A percentile compares a stretch with the other conserved stretches of the same genome.
These are phyloP conservation scores for Octodon degus DNA, from an alignment of 2,113 vertebrate genomes.

Conservation along the genomic window DNA sequence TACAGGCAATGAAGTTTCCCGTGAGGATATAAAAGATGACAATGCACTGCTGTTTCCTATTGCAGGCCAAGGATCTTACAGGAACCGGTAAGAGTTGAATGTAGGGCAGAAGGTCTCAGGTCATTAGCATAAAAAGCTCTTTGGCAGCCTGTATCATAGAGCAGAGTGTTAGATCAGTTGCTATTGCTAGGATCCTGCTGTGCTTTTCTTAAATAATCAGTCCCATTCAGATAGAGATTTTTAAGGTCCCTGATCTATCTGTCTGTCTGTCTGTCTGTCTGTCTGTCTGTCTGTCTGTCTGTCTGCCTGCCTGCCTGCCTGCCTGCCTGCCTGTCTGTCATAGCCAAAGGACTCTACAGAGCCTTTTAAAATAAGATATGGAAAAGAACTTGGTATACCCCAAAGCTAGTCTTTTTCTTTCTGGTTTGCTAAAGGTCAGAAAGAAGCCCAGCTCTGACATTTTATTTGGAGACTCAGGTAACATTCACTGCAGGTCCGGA, in stretches of 20 bases:
- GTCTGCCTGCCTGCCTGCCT: not conserved
- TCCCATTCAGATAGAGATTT: constrained; percentile 65
- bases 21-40: constrained; percentile 5
- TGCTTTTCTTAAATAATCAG: constrained; percentile 73
- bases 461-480: not conserved
- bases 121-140: constrained; percentile 80
- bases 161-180: constrained; percentile 62
- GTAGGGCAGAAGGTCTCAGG: constrained; percentile 62
- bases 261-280: not conserved
- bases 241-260: constrained; percentile 62
- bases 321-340: not conserved
- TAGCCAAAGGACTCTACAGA: constrained; percentile 59
- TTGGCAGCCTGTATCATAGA: constrained; percentile 75
- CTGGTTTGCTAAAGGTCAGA: not conserved
- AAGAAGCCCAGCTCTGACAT: not conserved
- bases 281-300: too few species aligned
- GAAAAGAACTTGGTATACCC: constrained; percentile 60
- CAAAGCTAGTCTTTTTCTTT: constrained; percentile 53
- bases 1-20: constrained; percentile 32
- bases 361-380: constrained; percentile 69
- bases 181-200: constrained; percentile 72
- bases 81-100: constrained; percentile 73
- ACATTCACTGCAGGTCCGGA: not conserved
- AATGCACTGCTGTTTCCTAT: constrained; percentile 38
- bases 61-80: constrained; percentile 51